Evolutionary conservation across 2,888 invertebrate genomes (phyloP), one percentile per base, ranked within the genome.

Genomic region (Listrodromus nycthemerus): DNA sequence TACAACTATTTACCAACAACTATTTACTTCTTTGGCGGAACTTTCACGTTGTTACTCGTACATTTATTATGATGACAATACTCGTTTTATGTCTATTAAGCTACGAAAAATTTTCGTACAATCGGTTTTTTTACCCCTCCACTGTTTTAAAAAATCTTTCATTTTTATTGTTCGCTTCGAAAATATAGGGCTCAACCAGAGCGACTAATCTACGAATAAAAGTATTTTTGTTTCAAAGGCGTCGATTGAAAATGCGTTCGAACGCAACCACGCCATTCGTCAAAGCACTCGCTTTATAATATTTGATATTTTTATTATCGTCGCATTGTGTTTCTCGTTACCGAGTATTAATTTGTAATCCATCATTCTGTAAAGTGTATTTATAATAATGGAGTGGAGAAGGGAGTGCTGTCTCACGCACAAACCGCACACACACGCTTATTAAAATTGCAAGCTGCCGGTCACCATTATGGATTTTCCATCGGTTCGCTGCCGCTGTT

Each of bases 401-500:
- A 55, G 21, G 10, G 55, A 24, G 10, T 24, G 21, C 55, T 24
- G 55, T 10, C 55, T 10, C 55, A 21, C 24, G 24, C 0, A 21
- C 8, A 8, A 10, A 3, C 21, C 0, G 8, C 21, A 52, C 21
- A 52, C 52, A 21, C 2, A 19, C 24, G 1, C 8, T 24, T 21
- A 55, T 21, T 55, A 10, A 55, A 55, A 55, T 55, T 21, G 55
- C 55, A 55, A 55, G 55, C 55, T 24, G 55, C 55, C 55, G 55
- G 55, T 21, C 55, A 55, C 80, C 76, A 80, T 80, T 83, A 80
- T 83, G 77, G 66, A 77, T 80, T 61, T 83, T 52, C 67, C 66
- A 55, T 10, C 45, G 76, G 71, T n/a, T n/a, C 67, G 65, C 70
- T 66, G 33, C 50, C 10, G 27, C 19, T 10, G 21, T 55, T 33